Evolutionary conservation across 2,797 vertebrate species (phyloP).

Genomic region (Peromyscus aztecus): DNA sequence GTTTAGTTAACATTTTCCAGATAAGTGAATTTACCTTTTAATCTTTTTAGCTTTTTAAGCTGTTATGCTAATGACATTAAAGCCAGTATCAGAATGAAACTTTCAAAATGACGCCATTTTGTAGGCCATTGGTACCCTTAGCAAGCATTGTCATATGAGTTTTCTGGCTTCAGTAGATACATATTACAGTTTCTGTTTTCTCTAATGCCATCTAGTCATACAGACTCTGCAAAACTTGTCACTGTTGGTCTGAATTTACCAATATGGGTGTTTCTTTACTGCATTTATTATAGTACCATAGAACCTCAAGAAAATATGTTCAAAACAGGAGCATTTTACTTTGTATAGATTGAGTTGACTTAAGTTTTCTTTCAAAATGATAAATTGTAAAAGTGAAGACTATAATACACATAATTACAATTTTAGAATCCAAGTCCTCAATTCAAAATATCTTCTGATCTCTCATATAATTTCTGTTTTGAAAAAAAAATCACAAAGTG

Average conservation of each 20-base stretch:
- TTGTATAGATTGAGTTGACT: slow-evolving; percentile 33
- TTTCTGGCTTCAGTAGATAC: background rate
- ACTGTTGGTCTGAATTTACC: background rate
- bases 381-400: slow-evolving; percentile 29
- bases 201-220: background rate
- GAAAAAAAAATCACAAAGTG: background rate
- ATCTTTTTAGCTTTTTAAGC: slow-evolving; percentile 45
- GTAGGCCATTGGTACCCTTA: background rate
- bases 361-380: slow-evolving; percentile 16
- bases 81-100: background rate
- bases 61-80: slow-evolving; percentile 18
- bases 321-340: slow-evolving; percentile 37
- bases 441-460: background rate
- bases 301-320: background rate
- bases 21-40: background rate
- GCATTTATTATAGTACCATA: slow-evolving; percentile 18
- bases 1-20: background rate
- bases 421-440: background rate
- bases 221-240: background rate
- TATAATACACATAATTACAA: background rate
- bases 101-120: background rate
- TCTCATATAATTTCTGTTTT: background rate
- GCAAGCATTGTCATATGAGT: background rate
- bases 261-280: background rate
- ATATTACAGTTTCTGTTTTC: slow-evolving; percentile 15